phyloP scores from a whole-genome alignment of 1,140 invertebrate species.

The Pogonomyrmex californicus region DNA sequence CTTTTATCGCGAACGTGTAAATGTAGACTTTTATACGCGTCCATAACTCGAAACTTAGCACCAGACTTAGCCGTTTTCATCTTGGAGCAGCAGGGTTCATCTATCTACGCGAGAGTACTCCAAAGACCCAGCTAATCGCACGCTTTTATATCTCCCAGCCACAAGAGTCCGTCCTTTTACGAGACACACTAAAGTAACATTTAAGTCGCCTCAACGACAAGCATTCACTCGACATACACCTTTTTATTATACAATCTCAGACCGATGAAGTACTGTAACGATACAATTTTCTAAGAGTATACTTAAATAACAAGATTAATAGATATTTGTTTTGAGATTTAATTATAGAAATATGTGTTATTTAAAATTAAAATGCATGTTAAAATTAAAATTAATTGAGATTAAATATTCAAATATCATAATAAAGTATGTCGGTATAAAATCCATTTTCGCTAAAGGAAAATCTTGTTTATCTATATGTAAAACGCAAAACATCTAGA shows the following conservation, averaged over 20 bases:
- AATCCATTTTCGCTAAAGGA: neutral
- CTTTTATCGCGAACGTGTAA: slow-evolving; percentile 39
- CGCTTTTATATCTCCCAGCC: slow-evolving; percentile 52
- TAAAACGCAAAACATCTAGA: neutral
- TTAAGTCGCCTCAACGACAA: slow-evolving; percentile 36
- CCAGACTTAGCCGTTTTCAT: slow-evolving; percentile 16
- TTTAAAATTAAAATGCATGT: neutral
- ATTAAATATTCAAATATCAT: neutral
- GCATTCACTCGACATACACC: slow-evolving; percentile 20
- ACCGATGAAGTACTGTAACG: neutral
- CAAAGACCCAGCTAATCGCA: slow-evolving; percentile 51
- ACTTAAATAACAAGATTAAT: neutral
- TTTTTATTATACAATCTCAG: slow-evolving; percentile 56
- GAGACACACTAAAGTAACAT: slow-evolving; percentile 44
- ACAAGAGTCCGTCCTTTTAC: slow-evolving; percentile 45
- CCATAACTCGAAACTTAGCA: slow-evolving; percentile 58
- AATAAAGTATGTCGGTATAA: neutral
- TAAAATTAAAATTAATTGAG: neutral
- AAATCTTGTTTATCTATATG: neutral
- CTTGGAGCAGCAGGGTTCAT: slow-evolving; percentile 41
- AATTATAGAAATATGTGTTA: neutral
- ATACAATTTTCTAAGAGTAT: slow-evolving; percentile 17
- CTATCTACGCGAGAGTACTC: slow-evolving; percentile 22
- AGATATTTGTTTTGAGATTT: slow-evolving; percentile 6
- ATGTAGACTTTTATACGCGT: slow-evolving; percentile 44